These are phyloP conservation scores for Enteromius mattozi DNA, from an alignment of 2,797 vertebrate genomes.

Conservation along the genomic window DNA sequence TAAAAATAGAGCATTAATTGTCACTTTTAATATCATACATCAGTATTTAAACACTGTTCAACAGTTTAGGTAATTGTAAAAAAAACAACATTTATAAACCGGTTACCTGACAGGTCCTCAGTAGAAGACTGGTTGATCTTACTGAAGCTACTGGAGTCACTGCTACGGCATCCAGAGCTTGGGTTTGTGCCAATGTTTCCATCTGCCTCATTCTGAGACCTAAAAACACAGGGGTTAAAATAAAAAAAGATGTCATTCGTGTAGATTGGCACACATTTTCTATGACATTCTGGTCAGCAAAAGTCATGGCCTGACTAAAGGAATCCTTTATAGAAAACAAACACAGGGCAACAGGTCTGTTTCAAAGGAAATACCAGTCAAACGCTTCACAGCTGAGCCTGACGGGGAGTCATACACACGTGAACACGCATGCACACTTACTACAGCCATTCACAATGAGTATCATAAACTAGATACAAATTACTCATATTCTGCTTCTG, in stretches of 20 bases:
- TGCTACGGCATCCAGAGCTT: constrained; percentile 77
- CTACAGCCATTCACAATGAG: neutral
- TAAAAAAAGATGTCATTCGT: neutral
- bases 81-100: no score
- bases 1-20: constrained; percentile 56
- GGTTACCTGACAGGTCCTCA: constrained; percentile 89
- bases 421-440: neutral
- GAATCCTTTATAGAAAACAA: constrained; percentile 37
- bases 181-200: constrained; percentile 81
- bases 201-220: constrained; percentile 92
- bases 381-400: constrained; percentile 39
- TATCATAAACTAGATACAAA: neutral
- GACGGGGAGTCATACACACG: constrained; percentile 26
- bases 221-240: constrained; percentile 64
- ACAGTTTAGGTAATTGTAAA: neutral
- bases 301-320: constrained; percentile 16
- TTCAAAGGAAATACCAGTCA: constrained; percentile 45
- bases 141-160: constrained; percentile 83
- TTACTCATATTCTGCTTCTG: neutral
- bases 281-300: constrained; percentile 64
- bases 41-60: neutral
- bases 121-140: constrained; percentile 87
- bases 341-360: neutral
- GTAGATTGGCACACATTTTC: neutral
- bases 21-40: neutral